phyloP scores from a whole-genome alignment of 2,888 invertebrate genomes.

The Tipula vernalis region DNA sequence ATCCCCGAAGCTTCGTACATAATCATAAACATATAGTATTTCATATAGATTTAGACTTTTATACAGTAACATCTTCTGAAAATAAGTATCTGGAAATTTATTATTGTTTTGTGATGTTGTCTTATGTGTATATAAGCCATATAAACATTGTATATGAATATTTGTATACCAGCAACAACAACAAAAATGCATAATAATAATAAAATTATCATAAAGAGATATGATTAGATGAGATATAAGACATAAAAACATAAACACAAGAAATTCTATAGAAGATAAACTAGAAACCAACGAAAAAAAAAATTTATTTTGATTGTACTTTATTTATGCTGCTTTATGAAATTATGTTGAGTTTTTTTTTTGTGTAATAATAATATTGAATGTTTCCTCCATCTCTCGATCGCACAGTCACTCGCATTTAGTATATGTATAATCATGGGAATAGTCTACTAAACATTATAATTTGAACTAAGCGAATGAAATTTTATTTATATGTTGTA shows the following conservation, averaged over 20 bases:
- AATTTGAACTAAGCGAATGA: not conserved
- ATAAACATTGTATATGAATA: not conserved
- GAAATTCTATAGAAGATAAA: not conserved
- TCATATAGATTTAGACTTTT: not conserved
- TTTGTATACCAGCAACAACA: not conserved
- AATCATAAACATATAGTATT: not conserved
- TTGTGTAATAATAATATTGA: not conserved
- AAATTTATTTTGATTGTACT: not conserved
- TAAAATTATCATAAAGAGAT: constrained; percentile 4
- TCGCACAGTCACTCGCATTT: not conserved
- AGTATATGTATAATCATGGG: not conserved
- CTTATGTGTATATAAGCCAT: not conserved
- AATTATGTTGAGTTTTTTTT: not conserved
- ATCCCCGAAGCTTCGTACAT: not conserved
- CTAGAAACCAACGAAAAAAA: not conserved
- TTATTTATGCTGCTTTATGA: not conserved
- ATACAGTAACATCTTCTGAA: not conserved
- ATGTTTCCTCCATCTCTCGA: not conserved
- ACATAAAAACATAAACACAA: not conserved
- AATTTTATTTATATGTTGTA: not conserved
- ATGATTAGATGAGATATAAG: not conserved
- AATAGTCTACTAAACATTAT: not conserved
- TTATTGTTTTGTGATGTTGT: not conserved
- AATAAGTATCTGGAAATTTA: not conserved
- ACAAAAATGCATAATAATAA: not conserved